Percentiles rank a stretch among this genome's conserved stretches.
Evolutionary conservation across 2,797 vertebrate species (phyloP).

Genomic region (Thaleichthys pacificus): DNA sequence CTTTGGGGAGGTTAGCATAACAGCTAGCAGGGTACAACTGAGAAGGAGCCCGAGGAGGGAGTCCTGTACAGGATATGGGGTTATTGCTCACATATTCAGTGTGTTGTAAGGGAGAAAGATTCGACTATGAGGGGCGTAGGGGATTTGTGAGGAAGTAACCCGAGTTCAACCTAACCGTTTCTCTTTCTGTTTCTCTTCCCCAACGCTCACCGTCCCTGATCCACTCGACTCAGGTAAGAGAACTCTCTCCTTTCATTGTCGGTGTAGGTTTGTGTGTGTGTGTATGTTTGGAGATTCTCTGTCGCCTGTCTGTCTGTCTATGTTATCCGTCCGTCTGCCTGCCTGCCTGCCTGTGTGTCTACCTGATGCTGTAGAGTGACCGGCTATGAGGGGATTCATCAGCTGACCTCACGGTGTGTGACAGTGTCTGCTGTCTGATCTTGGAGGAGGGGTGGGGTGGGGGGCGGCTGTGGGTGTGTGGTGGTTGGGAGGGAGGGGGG

Average conservation of each 20-base stretch:
- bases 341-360: not conserved
- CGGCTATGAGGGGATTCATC: too few species aligned
- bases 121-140: slow-evolving; percentile 27
- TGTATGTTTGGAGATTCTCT: too few species aligned
- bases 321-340: not conserved
- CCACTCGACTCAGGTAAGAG: slow-evolving; percentile 68
- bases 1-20: slow-evolving; percentile 33
- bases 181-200: slow-evolving; percentile 46
- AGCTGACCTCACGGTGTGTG: not conserved
- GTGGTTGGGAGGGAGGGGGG: slow-evolving; percentile 17
- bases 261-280: not conserved
- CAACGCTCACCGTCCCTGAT: slow-evolving; percentile 23
- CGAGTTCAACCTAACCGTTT: slow-evolving; percentile 44
- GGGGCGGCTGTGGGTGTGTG: not conserved
- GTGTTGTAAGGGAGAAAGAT: too few species aligned
- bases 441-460: not conserved
- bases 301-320: not conserved
- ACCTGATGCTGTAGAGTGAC: not conserved
- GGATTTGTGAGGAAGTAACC: slow-evolving; percentile 53
- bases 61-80: too few species aligned
- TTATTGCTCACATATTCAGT: too few species aligned
- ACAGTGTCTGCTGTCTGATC: not conserved
- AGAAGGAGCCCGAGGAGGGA: not conserved
- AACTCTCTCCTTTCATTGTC: slow-evolving; percentile 9
- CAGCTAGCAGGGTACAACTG: slow-evolving; percentile 33